These are phyloP conservation scores for Pionites leucogaster DNA, from an alignment of 2,113 vertebrate genomes.

Conservation along the genomic window DNA sequence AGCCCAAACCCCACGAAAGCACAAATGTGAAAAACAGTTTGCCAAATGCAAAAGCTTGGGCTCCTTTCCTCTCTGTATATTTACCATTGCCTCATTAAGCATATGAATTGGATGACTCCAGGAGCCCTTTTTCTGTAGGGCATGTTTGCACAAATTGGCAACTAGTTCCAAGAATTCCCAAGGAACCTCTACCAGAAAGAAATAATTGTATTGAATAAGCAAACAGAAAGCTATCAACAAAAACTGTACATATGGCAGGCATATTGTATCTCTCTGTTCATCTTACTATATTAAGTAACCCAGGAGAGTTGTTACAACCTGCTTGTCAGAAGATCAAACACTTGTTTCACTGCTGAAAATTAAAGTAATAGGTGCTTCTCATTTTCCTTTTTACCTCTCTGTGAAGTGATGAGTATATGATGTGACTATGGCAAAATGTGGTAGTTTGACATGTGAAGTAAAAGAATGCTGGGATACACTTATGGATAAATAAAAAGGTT, in stretches of 20 bases:
- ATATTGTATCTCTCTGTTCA: not conserved
- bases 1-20: not conserved
- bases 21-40: not conserved
- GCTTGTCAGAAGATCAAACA: not conserved
- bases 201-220: not conserved
- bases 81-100: not conserved
- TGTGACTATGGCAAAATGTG: not conserved
- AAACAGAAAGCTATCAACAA: not conserved
- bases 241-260: not conserved
- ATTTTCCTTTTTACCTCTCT: not conserved
- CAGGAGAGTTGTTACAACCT: not conserved
- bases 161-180: not conserved
- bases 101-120: not conserved
- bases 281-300: not conserved
- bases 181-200: not conserved
- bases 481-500: not conserved
- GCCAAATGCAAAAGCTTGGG: not conserved
- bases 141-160: not conserved
- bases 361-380: not conserved
- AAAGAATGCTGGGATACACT: not conserved
- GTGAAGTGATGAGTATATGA: not conserved
- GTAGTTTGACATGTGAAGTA: not conserved
- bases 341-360: not conserved
- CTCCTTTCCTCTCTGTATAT: not conserved
- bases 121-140: not conserved